Base-by-base conservation (phyloP, 37 sponge, comb jelly and placozoan genomes). In the Chondrilla cf. caribensis region DNA sequence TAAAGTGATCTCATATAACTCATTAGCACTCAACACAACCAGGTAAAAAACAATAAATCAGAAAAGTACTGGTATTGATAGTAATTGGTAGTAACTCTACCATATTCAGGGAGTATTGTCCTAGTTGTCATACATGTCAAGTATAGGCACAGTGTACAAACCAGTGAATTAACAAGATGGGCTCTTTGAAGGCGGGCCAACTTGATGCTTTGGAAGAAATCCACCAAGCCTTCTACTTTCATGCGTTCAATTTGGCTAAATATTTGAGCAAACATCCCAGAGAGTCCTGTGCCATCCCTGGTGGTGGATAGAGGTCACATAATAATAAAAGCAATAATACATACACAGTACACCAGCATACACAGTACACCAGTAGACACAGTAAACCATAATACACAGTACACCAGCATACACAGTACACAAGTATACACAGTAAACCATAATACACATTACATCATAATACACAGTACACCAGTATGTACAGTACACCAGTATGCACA, bases 151-250 rank as follows among this genome's bases (percentile, higher is more conserved):
- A 47, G 51, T 6, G 51, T 47, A 22, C 64, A 62, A 80, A 90
- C 91, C 38, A 51, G 71, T 22, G 82, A 54, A 5, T 77, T 82
- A 11, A 90, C 88, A 36, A 90, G 79, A 2, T 83, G 68, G 14
- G 85, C 75, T 51, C 87, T 57, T 58, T 87, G 84, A 2, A 87
- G 81, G 32, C 91, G 87, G 33, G 84, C 78, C 14, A 62, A 78
- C 73, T 88, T 92, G 59, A 89, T 58, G 43, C 73, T 22, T 78
- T 86, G 88, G 85, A 90, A 90, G 77, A 87, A 60, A 81, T 90
- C 88, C 35, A 90, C 88, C 41, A 80, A 67, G n/a, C 80, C 83
- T 54, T 92, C 93, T 19, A 80, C 71, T 43, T 92, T 92, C 60
- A 92, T 66, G 22, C 89, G 70, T 77, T 92, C 93, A 54, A 92